Percentiles rank a stretch among this genome's conserved stretches.
These are phyloP conservation scores for Tauraco erythrolophus DNA, from an alignment of 2,113 vertebrate species.

Conservation along the genomic window DNA sequence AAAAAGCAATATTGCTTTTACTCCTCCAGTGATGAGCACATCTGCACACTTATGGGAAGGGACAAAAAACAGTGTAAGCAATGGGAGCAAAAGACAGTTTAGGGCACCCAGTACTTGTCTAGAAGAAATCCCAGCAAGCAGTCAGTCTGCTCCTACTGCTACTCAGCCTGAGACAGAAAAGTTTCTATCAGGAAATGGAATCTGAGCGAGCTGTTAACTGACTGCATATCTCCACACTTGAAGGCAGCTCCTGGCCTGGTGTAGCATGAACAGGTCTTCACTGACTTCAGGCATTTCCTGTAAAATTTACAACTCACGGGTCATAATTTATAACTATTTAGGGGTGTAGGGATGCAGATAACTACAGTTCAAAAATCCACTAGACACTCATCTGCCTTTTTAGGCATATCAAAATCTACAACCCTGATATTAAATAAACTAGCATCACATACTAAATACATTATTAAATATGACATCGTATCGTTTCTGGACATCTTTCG, in stretches of 20 bases:
- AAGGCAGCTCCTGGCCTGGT: not conserved
- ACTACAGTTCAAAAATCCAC: not conserved
- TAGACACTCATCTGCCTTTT: not conserved
- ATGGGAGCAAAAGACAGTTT: not conserved
- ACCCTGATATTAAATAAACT: not conserved
- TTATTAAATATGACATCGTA: not conserved
- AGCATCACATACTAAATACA: not conserved
- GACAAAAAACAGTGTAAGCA: not conserved
- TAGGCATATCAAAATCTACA: not conserved
- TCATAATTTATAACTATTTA: not conserved
- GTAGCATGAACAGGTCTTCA: not conserved
- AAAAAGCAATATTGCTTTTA: not conserved
- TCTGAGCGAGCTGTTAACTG: not conserved
- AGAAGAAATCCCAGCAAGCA: not conserved
- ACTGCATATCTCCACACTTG: fast-evolving
- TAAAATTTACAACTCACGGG: not conserved
- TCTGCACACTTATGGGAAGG: not conserved
- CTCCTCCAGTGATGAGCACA: not conserved
- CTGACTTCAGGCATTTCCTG: not conserved
- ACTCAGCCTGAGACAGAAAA: not conserved
- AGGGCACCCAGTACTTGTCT: not conserved
- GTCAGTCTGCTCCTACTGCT: not conserved
- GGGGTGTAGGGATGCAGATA: not conserved
- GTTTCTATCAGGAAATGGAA: not conserved
- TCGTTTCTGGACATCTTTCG: not conserved